Percentiles rank a stretch among this genome's conserved stretches.
Conservation (phyloP, 1,140 invertebrate genomes). For the Phortica variegata region DNA sequence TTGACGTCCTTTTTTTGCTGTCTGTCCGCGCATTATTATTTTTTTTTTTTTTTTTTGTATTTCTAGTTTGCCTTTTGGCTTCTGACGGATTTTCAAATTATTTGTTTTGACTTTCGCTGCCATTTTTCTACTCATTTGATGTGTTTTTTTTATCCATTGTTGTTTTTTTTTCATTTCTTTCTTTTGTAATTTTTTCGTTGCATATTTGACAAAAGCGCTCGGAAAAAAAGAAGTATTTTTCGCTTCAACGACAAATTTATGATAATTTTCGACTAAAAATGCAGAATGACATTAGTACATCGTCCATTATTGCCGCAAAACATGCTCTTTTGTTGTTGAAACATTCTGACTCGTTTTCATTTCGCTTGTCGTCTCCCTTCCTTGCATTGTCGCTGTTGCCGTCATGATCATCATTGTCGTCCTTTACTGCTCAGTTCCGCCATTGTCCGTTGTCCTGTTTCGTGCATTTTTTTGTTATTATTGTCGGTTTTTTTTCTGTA, state of each 20-base stretch:
- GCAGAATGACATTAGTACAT: constrained; percentile 47
- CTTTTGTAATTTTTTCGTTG: constrained; percentile 5
- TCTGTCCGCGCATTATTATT: constrained; percentile 2
- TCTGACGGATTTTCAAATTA: constrained; percentile 49
- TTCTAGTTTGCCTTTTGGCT: constrained; percentile 14
- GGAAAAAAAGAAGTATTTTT: constrained; percentile 19
- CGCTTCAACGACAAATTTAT: constrained; percentile 49
- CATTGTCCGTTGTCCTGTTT: constrained; percentile 1
- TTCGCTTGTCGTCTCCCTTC: constrained; percentile 25
- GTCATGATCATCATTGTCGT: not conserved
- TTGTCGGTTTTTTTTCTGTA: constrained; percentile 27
- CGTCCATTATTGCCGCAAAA: constrained; percentile 51
- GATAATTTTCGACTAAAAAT: constrained; percentile 45
- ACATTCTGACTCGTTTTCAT: constrained; percentile 23
- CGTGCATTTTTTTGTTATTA: too few relatives aligned
- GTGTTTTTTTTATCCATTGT: not conserved
- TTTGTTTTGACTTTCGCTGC: constrained; percentile 38
- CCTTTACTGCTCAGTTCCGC: constrained; percentile 7
- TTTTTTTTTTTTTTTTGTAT: not conserved
- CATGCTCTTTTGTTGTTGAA: constrained; percentile 53
- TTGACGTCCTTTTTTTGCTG: too few relatives aligned
- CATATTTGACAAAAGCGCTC: constrained; percentile 37
- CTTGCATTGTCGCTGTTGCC: constrained; percentile 27
- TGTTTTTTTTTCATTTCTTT: too few relatives aligned
- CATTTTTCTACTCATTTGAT: constrained; percentile 40